Evolutionary conservation across 1,140 invertebrate genomes (phyloP), one percentile per base, ranked within the genome.

Genomic region (Tetranychus cinnabarinus): DNA sequence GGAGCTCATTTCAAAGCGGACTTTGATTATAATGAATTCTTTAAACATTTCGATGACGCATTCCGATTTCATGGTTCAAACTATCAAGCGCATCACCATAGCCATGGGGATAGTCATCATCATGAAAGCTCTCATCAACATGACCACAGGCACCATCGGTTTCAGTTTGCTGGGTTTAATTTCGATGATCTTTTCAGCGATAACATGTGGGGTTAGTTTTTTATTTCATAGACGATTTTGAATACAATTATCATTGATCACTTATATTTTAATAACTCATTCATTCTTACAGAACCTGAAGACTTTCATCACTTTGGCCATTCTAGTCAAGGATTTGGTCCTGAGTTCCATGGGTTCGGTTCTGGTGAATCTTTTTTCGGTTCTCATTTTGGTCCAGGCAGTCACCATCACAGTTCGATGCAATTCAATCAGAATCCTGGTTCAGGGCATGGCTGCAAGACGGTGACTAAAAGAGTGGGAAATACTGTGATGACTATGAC

Each of bases 401-500:
- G 31, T 23, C 59, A 60, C 31, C 8, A 35, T 13, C 33, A 42
- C 59, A 23, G 56, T 63, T 42, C 39, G 10, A 42, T 42, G 39
- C n/a, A 39, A 33, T 45, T 36, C 36, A 10, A 63, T 42, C 50
- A 13, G 6, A 6, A 37, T 3, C 34, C 46, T 7, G 8, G 48
- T 33, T 35, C 54, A 58, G 8, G 64, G 10, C 61, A 65, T n/a
- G 31, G 50, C 6, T 74, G 72, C 56, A 62, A 63, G 33, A 72
- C 71, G 8, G 69, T 75, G 2, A 75, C 72, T 1, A 69, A 74
- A 64, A 61, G 69, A 60, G 66, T 71, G 45, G 73, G 73, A 42
- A 73, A 73, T 62, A 71, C 68, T 57, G 68, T 75, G 15, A 71
- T 73, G 12, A 74, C 73, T 0, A 73, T 74, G 60, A 75, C 72